Conservation (phyloP, 1,140 invertebrate genomes). For the Akabosia matsudoensis region DNA sequence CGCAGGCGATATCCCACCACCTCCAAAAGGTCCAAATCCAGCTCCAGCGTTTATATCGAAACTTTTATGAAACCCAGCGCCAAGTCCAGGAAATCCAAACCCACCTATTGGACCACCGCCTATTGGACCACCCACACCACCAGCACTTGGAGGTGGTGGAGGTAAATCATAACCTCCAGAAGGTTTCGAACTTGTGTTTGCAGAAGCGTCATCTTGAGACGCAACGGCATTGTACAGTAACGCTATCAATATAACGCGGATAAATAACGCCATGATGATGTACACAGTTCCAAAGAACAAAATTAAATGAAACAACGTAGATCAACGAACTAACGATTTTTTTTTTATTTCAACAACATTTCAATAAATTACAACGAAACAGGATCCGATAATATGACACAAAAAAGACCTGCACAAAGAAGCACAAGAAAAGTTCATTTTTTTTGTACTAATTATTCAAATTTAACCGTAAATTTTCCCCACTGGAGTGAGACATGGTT, state of each 20-base stretch:
- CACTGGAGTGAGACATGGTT: too few species aligned
- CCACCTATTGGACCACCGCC: too few species aligned
- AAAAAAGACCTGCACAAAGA: too few species aligned
- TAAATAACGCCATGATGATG: neutral
- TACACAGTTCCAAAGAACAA: neutral
- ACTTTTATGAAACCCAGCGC: conserved; percentile 33
- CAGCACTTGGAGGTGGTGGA: conserved; percentile 9
- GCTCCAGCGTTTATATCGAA: conserved; percentile 30
- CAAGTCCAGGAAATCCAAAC: conserved; percentile 27
- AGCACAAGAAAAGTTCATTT: too few species aligned
- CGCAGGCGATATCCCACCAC: conserved; percentile 9
- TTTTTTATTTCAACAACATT: too few species aligned
- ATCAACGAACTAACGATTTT: too few species aligned
- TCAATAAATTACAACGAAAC: too few species aligned
- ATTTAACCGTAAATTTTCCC: too few species aligned
- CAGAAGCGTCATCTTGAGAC: neutral
- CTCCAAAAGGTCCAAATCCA: conserved; percentile 27
- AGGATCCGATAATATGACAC: too few species aligned
- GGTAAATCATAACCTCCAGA: neutral
- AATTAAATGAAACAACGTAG: too few species aligned
- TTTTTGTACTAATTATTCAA: too few species aligned
- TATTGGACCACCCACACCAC: conserved; percentile 10
- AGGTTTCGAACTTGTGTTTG: neutral
- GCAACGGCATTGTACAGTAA: too few species aligned
- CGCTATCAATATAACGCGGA: neutral